These are phyloP conservation scores for Dendrolimus punctatus DNA, from an alignment of 1,140 invertebrate species.

Conservation along the genomic window DNA sequence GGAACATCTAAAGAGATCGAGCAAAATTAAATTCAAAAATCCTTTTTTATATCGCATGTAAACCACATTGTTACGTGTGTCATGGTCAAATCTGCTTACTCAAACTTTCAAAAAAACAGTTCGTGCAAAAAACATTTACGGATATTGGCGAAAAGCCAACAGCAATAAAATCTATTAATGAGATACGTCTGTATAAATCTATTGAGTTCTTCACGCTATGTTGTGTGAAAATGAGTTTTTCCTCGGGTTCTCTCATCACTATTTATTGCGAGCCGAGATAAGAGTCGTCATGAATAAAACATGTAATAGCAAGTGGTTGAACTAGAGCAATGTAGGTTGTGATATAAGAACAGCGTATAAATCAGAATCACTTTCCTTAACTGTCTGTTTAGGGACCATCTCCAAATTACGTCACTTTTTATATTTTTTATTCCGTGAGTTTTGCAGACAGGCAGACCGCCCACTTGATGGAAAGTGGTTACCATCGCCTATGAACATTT, in stretches of 20 bases:
- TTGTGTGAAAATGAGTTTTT: conserved; percentile 1
- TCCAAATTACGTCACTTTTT: too few relatives aligned
- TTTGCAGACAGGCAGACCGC: too few relatives aligned
- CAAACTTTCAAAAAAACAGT: conserved; percentile 3
- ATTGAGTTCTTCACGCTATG: not conserved
- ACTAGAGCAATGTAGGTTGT: conserved; percentile 1
- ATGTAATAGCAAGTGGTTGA: conserved; percentile 20
- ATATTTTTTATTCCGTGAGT: too few relatives aligned
- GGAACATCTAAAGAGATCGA: too few relatives aligned
- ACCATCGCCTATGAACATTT: too few relatives aligned
- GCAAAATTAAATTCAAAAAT: too few relatives aligned
- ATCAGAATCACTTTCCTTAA: too few relatives aligned
- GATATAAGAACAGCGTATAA: not conserved
- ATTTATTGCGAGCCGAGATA: not conserved
- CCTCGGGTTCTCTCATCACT: not conserved
- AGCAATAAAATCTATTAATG: conserved; percentile 14
- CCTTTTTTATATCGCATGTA: too few relatives aligned
- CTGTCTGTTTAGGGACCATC: too few relatives aligned
- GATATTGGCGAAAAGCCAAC: conserved; percentile 7
- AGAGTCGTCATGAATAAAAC: conserved; percentile 21
- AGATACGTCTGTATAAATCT: not conserved
- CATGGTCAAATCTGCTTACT: conserved; percentile 1
- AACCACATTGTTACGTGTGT: not conserved
- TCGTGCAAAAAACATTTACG: conserved; percentile 1
- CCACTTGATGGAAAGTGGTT: too few relatives aligned